A percentile compares a stretch with the other conserved stretches of the same genome.
These are phyloP conservation scores for Sycophila sp. DNA, from an alignment of 1,140 invertebrate species.

Conservation along the genomic window DNA sequence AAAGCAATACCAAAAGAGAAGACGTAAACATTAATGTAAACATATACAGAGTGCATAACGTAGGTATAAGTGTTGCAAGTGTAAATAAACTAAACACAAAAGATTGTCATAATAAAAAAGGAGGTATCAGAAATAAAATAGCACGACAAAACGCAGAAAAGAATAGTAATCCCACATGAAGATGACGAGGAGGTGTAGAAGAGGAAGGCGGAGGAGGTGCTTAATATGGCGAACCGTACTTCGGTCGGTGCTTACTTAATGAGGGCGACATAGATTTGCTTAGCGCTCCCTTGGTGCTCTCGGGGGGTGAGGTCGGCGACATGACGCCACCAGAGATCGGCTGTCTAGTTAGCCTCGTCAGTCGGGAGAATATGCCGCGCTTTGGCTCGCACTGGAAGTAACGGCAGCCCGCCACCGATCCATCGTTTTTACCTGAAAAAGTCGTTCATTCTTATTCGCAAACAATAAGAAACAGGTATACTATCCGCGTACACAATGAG, in stretches of 20 bases:
- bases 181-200: background rate
- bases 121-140: no score
- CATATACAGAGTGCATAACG: background rate
- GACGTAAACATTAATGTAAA: no score
- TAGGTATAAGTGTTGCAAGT: background rate
- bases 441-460: background rate
- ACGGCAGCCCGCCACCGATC: slow-evolving; percentile 88
- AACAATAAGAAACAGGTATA: no score
- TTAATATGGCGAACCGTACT: slow-evolving; percentile 13
- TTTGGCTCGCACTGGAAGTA: slow-evolving; percentile 96
- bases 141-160: background rate
- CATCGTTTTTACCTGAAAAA: slow-evolving; percentile 92
- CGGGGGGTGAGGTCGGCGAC: slow-evolving; percentile 60
- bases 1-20: no score
- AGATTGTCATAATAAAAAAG: no score
- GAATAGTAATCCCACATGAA: background rate
- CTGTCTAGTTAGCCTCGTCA: slow-evolving; percentile 84
- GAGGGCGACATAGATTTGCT: slow-evolving; percentile 60
- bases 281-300: slow-evolving; percentile 46
- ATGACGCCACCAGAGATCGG: slow-evolving; percentile 67
- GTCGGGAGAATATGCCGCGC: slow-evolving; percentile 91
- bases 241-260: slow-evolving; percentile 58
- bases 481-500: no score
- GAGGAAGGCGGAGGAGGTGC: background rate
- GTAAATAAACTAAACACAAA: no score